Evolutionary conservation across 2,888 invertebrate species (phyloP).

Genomic region (Nomada fabriciana): DNA sequence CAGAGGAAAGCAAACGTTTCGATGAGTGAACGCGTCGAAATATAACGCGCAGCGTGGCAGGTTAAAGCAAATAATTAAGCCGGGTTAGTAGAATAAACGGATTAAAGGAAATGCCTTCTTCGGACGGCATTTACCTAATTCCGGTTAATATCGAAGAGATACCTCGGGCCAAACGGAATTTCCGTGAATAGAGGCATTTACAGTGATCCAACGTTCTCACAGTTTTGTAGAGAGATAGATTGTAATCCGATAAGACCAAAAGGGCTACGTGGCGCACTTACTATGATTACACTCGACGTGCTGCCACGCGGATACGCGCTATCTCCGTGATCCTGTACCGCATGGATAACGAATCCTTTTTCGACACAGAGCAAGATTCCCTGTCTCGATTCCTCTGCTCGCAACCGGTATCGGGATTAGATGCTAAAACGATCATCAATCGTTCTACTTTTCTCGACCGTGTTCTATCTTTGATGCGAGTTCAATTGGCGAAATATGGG

Average conservation of each 20-base stretch:
- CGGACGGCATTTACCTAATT: constrained; percentile 19
- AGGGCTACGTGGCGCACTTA: constrained; percentile 73
- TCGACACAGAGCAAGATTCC: constrained; percentile 16
- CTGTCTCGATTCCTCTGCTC: neutral
- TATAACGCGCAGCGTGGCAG: neutral
- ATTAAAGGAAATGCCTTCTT: constrained; percentile 16
- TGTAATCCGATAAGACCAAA: constrained; percentile 76
- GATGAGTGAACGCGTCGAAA: constrained; percentile 11
- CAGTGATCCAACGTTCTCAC: constrained; percentile 28
- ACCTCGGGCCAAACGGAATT: neutral
- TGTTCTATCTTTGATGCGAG: constrained; percentile 31
- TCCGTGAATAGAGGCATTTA: constrained; percentile 15
- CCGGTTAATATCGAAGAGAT: constrained; percentile 21
- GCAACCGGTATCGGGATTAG: constrained; percentile 41
- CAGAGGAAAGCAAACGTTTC: constrained; percentile 65
- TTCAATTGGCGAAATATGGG: constrained; percentile 33
- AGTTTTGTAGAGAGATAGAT: constrained; percentile 46
- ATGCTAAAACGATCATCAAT: constrained; percentile 48
- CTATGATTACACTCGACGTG: constrained; percentile 79
- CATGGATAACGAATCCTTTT: constrained; percentile 4
- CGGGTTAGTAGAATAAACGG: neutral
- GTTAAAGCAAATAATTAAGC: constrained; percentile 23
- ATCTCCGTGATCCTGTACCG: constrained; percentile 21
- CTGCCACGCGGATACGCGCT: constrained; percentile 42
- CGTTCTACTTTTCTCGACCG: constrained; percentile 21